Evolutionary conservation across 1,140 invertebrate species (phyloP).

Genomic region (Yoshiicerus persimilis): DNA sequence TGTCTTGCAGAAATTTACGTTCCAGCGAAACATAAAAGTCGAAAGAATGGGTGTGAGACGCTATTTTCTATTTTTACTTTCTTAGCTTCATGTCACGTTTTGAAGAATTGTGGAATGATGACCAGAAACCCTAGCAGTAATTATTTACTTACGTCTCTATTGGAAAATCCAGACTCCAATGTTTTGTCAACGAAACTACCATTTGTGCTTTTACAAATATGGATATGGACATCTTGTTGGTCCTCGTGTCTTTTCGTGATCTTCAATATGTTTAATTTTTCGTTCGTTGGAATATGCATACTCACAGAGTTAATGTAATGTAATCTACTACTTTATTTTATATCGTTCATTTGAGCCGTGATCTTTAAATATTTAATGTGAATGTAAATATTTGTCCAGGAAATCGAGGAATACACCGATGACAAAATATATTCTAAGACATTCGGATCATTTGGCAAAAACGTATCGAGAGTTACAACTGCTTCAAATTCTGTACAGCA

Average conservation of each 20-base stretch:
- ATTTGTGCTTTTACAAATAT: not conserved
- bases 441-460: not conserved
- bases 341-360: not conserved
- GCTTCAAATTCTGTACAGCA: not conserved
- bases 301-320: not conserved
- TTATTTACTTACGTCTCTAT: not conserved
- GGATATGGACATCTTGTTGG: not conserved
- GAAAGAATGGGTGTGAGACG: slow-evolving; percentile 5
- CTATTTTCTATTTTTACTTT: not conserved
- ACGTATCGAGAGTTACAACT: not conserved
- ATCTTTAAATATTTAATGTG: not conserved
- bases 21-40: not conserved
- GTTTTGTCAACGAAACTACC: not conserved
- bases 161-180: not conserved
- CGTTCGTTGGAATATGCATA: not conserved
- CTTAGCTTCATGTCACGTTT: not conserved
- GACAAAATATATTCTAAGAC: not conserved
- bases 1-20: not conserved
- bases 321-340: not conserved
- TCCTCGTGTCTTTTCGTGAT: not conserved
- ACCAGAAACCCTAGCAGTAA: not conserved
- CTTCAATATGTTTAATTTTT: not conserved
- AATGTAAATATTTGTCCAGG: not conserved
- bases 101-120: not conserved
- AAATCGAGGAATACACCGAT: not conserved